Percentiles rank a stretch among this genome's conserved stretches.
phyloP scores from a whole-genome alignment of 2,888 invertebrate genomes.

The Diogma glabrata region DNA sequence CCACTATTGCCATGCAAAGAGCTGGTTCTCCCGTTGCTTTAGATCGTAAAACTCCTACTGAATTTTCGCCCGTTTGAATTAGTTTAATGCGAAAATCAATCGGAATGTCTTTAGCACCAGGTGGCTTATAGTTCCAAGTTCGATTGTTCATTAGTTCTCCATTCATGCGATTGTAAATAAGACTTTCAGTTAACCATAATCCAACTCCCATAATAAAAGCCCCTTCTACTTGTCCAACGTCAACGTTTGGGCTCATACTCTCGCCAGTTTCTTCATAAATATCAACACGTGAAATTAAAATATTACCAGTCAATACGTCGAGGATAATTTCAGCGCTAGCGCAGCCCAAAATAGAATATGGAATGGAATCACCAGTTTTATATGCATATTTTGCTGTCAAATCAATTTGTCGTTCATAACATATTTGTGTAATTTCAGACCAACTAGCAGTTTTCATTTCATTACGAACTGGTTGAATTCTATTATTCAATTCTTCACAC shows the following conservation, averaged over 20 bases:
- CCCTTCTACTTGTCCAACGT: conserved; percentile 66
- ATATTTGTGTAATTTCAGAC: conserved; percentile 44
- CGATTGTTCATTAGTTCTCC: conserved; percentile 61
- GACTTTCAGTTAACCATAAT: conserved; percentile 62
- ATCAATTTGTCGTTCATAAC: conserved; percentile 42
- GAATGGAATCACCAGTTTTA: conserved; percentile 44
- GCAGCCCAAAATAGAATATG: conserved; percentile 50
- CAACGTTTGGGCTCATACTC: conserved; percentile 59
- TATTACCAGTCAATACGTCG: conserved; percentile 67
- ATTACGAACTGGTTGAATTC: conserved; percentile 47
- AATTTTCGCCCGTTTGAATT: background rate
- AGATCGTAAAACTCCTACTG: background rate
- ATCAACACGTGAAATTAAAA: conserved; percentile 54
- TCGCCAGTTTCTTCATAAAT: conserved; percentile 63
- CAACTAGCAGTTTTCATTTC: conserved; percentile 43
- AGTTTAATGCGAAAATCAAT: conserved; percentile 51
- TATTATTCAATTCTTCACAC: conserved; percentile 47
- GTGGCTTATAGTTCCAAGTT: conserved; percentile 73
- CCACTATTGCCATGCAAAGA: conserved; percentile 36
- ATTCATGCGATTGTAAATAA: conserved; percentile 44
- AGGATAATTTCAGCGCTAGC: conserved; percentile 59
- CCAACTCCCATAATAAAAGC: conserved; percentile 68
- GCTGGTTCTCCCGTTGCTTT: conserved; percentile 47
- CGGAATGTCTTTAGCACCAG: conserved; percentile 67
- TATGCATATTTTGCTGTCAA: conserved; percentile 46